A percentile compares a stretch with the other conserved stretches of the same genome.
Evolutionary conservation across 2,888 invertebrate genomes (phyloP).

Genomic region (Ecdyonurus torrentis): DNA sequence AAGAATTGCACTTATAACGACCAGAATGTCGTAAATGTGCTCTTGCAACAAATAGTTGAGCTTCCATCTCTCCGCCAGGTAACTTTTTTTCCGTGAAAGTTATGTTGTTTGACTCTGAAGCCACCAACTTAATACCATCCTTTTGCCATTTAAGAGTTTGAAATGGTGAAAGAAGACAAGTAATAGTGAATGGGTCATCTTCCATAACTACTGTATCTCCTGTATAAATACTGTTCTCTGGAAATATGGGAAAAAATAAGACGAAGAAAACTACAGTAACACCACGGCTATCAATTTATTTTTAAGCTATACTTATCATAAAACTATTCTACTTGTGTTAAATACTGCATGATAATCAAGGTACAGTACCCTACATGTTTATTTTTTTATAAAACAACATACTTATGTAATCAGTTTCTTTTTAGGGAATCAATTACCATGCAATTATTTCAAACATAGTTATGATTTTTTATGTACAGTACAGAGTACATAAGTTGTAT

Average conservation of each 20-base stretch:
- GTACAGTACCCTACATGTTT: too few relatives aligned
- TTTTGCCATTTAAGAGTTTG: constrained; percentile 9
- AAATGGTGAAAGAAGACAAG: constrained; percentile 8
- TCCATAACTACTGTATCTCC: constrained; percentile 11
- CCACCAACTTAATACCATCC: constrained; percentile 6
- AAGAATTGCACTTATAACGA: constrained; percentile 16
- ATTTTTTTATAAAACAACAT: too few relatives aligned
- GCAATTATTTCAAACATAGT: too few relatives aligned
- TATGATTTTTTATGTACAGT: too few relatives aligned
- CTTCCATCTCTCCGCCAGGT: constrained; percentile 10
- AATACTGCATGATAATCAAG: too few relatives aligned
- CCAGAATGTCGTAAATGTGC: constrained; percentile 16
- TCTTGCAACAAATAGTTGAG: constrained; percentile 15
- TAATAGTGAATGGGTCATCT: constrained; percentile 10
- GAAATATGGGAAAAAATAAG: constrained; percentile 2
- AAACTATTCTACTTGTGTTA: too few relatives aligned
- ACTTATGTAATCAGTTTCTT: too few relatives aligned
- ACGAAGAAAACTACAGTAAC: too few relatives aligned
- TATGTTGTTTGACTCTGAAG: constrained; percentile 5
- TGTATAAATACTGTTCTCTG: constrained; percentile 7
- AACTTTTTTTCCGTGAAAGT: background rate
- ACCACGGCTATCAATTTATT: too few relatives aligned
- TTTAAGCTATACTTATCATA: too few relatives aligned
- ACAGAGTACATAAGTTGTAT: too few relatives aligned
- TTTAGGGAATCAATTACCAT: too few relatives aligned